Conservation (phyloP, 2,888 invertebrate genomes). For the Monochamus alternatus region DNA sequence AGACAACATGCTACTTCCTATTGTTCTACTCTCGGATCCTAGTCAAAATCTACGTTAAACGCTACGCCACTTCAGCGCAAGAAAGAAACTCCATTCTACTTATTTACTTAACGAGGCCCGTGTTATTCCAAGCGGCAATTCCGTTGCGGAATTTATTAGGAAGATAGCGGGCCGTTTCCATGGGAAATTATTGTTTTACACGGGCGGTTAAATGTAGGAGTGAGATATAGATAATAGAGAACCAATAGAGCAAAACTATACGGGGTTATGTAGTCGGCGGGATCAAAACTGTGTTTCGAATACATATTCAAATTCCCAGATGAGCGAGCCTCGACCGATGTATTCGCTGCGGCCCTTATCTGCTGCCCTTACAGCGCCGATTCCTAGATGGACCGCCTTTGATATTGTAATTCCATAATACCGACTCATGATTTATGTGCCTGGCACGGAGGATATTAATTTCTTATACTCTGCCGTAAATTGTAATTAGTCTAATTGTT, state of each 20-base stretch:
- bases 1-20: too few relatives aligned
- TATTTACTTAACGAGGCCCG: not conserved
- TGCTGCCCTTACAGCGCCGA: slow-evolving; percentile 66
- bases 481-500: slow-evolving; percentile 59
- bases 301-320: slow-evolving; percentile 70
- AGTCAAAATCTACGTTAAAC: too few relatives aligned
- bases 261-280: slow-evolving; percentile 57
- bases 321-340: slow-evolving; percentile 64
- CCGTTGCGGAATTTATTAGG: slow-evolving; percentile 16
- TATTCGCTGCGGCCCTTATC: slow-evolving; percentile 66
- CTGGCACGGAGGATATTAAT: slow-evolving; percentile 60
- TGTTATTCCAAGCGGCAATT: slow-evolving; percentile 26
- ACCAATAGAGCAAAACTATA: slow-evolving; percentile 65
- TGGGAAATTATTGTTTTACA: slow-evolving; percentile 36
- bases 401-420: slow-evolving; percentile 70
- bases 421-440: slow-evolving; percentile 68
- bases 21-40: too few relatives aligned
- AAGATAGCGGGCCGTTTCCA: slow-evolving; percentile 29
- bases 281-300: slow-evolving; percentile 64
- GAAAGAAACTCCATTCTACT: not conserved
- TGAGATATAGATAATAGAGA: slow-evolving; percentile 59
- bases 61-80: not conserved
- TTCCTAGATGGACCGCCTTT: slow-evolving; percentile 69
- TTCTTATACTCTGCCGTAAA: slow-evolving; percentile 57
- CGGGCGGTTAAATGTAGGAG: slow-evolving; percentile 42